A percentile compares a stretch with the other conserved stretches of the same genome.
phyloP scores from a whole-genome alignment of 2,888 invertebrate species.

The Harmothoe impar region DNA sequence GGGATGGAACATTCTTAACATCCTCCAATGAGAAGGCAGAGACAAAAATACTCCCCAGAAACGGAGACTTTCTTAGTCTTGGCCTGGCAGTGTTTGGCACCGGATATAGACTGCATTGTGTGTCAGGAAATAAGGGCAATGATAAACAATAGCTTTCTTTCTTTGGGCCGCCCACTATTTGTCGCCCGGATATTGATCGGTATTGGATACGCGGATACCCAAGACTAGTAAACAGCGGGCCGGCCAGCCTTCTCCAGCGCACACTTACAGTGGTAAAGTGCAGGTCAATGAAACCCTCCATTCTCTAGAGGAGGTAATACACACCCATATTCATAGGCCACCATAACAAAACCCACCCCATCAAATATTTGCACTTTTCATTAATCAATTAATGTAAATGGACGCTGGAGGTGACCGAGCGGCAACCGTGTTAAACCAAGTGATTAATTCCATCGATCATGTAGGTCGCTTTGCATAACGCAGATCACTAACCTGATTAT shows the following conservation, averaged over 20 bases:
- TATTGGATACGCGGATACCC: not conserved
- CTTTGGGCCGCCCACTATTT: too few relatives aligned
- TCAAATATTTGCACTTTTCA: slow-evolving; percentile 22
- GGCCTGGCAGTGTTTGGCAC: too few relatives aligned
- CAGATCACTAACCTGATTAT: too few relatives aligned
- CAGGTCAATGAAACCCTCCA: slow-evolving; percentile 20
- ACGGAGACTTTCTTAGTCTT: too few relatives aligned
- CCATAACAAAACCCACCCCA: slow-evolving; percentile 1
- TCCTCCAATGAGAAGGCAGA: too few relatives aligned
- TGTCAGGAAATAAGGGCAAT: too few relatives aligned
- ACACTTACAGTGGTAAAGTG: not conserved
- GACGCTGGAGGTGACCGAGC: not conserved
- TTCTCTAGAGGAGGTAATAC: not conserved
- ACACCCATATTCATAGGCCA: not conserved
- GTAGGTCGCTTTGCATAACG: too few relatives aligned
- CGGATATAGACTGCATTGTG: too few relatives aligned
- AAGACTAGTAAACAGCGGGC: not conserved
- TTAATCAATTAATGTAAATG: not conserved
- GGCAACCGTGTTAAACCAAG: not conserved
- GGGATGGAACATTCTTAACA: too few relatives aligned
- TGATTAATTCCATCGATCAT: not conserved
- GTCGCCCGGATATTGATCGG: not conserved
- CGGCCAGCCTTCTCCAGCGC: not conserved
- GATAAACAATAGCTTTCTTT: too few relatives aligned
- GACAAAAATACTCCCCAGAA: too few relatives aligned